A percentile compares a stretch with the other conserved stretches of the same genome.
phyloP scores from a whole-genome alignment of 2,797 vertebrate species.

The Aselliscus stoliczkanus region DNA sequence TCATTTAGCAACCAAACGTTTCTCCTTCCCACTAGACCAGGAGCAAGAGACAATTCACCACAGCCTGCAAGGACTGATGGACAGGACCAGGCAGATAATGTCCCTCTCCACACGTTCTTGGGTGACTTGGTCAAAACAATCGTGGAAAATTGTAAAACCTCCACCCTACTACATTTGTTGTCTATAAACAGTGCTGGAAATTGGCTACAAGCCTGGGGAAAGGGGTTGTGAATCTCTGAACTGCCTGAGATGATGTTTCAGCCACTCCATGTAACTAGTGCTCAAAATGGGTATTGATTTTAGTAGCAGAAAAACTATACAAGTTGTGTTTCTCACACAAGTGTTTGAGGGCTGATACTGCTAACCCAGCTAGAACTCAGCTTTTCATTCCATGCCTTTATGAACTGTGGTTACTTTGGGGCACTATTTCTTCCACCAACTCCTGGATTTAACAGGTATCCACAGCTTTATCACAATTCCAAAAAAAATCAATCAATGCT shows the following conservation, averaged over 20 bases:
- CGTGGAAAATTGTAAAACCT: not conserved
- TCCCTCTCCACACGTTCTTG: not conserved
- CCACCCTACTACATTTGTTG: not conserved
- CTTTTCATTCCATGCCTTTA: not conserved
- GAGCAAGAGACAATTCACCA: not conserved
- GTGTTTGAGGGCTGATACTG: not conserved
- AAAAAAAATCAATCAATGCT: not conserved
- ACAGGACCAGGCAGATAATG: not conserved
- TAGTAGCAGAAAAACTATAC: not conserved
- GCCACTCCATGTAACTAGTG: not conserved
- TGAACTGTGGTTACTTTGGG: not conserved
- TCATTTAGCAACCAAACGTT: not conserved
- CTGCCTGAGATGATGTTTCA: not conserved
- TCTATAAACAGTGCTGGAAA: not conserved
- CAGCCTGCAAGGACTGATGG: not conserved
- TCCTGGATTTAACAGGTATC: not conserved
- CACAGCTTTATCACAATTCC: not conserved
- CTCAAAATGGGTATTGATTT: not conserved
- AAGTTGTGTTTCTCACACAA: not conserved
- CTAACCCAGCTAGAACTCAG: not conserved
- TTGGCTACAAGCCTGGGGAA: not conserved
- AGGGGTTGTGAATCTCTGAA: not conserved
- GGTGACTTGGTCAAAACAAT: not conserved
- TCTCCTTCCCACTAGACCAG: not conserved
- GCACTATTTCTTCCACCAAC: not conserved